Conservation (phyloP, 1,140 invertebrate species). For the Tetragnatha versicolor region DNA sequence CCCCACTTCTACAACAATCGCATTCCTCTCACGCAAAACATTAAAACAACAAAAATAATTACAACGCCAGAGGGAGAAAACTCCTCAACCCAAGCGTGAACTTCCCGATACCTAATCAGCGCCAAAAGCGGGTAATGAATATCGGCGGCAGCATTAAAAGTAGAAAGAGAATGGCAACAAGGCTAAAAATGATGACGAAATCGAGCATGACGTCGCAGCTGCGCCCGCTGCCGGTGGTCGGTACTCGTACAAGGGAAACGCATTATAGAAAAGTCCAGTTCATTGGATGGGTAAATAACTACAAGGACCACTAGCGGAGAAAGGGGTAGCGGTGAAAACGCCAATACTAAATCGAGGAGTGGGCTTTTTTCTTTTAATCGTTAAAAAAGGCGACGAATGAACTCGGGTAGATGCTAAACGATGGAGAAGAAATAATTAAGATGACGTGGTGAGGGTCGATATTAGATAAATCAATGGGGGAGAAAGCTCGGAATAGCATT, state of each 20-base stretch:
- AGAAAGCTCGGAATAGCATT: too few relatives aligned
- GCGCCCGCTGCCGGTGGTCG: background rate
- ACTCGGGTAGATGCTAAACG: too few relatives aligned
- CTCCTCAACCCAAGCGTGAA: too few relatives aligned
- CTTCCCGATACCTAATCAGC: background rate
- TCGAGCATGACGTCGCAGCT: slow-evolving; percentile 23
- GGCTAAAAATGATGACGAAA: slow-evolving; percentile 13
- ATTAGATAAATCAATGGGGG: too few relatives aligned
- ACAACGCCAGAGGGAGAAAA: too few relatives aligned
- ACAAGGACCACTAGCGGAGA: background rate
- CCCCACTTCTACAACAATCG: too few relatives aligned
- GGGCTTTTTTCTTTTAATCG: too few relatives aligned
- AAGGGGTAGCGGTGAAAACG: background rate
- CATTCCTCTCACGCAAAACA: too few relatives aligned
- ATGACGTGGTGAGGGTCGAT: too few relatives aligned
- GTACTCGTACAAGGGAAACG: slow-evolving; percentile 21
- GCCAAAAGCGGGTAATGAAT: slow-evolving; percentile 10
- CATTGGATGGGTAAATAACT: slow-evolving; percentile 14
- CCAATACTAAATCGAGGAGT: background rate
- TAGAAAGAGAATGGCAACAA: background rate
- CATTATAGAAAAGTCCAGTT: slow-evolving; percentile 26
- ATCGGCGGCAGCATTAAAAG: background rate
- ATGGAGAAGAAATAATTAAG: too few relatives aligned
- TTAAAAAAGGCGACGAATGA: too few relatives aligned
- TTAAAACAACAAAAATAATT: too few relatives aligned